These are phyloP conservation scores for Chiloscyllium plagiosum DNA, from an alignment of 2,113 vertebrate genomes.

Conservation along the genomic window DNA sequence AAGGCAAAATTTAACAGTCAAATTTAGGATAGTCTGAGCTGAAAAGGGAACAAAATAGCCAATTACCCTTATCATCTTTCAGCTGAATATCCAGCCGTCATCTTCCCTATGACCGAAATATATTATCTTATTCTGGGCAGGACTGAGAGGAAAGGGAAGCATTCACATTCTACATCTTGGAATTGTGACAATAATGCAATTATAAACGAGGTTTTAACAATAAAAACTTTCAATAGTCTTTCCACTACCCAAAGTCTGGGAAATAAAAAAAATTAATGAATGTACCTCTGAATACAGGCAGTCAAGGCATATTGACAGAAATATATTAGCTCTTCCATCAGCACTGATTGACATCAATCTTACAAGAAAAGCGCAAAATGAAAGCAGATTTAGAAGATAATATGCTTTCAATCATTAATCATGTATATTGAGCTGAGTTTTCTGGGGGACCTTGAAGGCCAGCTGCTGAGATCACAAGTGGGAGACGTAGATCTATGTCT, in stretches of 20 bases:
- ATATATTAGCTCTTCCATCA: not conserved
- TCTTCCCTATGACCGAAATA: not conserved
- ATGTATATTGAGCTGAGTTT: not conserved
- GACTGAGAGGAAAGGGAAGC: not conserved
- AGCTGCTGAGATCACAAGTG: not conserved
- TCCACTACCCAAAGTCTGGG: not conserved
- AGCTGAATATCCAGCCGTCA: not conserved
- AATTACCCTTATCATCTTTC: not conserved
- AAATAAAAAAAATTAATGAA: not conserved
- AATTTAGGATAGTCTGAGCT: not conserved
- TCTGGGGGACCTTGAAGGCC: not conserved
- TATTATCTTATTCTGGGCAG: not conserved
- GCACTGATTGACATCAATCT: not conserved
- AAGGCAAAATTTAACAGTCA: not conserved
- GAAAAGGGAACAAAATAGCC: not conserved
- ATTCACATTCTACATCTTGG: not conserved
- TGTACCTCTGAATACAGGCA: not conserved
- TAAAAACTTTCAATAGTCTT: not conserved
- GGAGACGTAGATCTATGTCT: not conserved
- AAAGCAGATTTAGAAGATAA: not conserved
- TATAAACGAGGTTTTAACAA: not conserved
- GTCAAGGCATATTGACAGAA: not conserved
- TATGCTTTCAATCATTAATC: not conserved
- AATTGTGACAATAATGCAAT: not conserved
- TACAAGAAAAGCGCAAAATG: not conserved